Base-by-base conservation (phyloP, 2,888 invertebrate genomes). In the Torymus texanus region DNA sequence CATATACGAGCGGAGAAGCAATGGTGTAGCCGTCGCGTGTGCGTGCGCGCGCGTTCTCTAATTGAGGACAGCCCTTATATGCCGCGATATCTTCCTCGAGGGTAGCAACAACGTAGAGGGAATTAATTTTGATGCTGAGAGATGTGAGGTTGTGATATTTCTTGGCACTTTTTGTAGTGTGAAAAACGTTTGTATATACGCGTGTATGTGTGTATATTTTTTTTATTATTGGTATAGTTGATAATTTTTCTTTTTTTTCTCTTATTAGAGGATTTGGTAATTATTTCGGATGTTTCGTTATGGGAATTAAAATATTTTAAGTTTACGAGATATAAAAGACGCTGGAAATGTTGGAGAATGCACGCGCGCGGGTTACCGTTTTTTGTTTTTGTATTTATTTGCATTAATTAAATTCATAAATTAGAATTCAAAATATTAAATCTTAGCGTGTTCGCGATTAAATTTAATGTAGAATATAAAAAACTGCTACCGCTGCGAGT, bases 61-160 rank as follows among this genome's bases (percentile, higher is more conserved):
- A 80, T 70, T 80, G 63, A 74, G 63, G 65, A 68, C 2, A 29
- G 55, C 56, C 62, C 76, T 55, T 59, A 14, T 65, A 41, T 56
- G 65, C 50, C n/a, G 59, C 59, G 59, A 53, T 41, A 59, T 41
- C 59, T 59, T 50, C 29, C 29, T 65, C n/a, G 58, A 50, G 41
- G 50, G 65, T 16, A n/a, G 29, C 41, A 16, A 13, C 21, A 11
- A 16, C 10, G 11, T 8, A 8, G 41, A 41, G 41, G 41, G 41
- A 41, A 41, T 41, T 41, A 4, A 41, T 41, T 41, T 41, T 41
- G 41, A 41, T 41, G 41, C 41, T 8, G 41, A 8, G 41, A 41
- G 41, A 41, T 41, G 41, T 8, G 41, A 41, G 41, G 41, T 41
- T 0, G 41, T 41, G 41, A 41, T 41, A 41, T 41, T 41, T 41